Evolutionary conservation across 2,113 vertebrate genomes (phyloP), one percentile per base, ranked within the genome.

Genomic region (Scophthalmus maximus): DNA sequence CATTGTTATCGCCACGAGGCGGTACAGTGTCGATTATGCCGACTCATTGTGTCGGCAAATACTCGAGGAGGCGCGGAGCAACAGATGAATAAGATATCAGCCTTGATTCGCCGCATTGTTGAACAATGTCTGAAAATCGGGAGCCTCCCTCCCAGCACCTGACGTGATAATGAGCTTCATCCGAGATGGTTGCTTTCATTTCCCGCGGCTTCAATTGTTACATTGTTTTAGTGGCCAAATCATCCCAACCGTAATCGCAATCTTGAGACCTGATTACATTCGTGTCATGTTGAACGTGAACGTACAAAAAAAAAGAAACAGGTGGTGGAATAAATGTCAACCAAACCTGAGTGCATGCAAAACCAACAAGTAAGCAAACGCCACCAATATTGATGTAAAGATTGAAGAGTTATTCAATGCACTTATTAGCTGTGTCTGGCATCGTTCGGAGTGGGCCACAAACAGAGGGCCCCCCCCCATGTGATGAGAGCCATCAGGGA

Each of bases 11-110:
- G 29, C 36, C 68, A 85, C 74, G 77, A 78, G 81, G 81, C 82
- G 49, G 51, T 51, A 63, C 79, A 50, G 74, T 57, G 82, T 73
- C 85, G 84, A 92, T 88, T 87, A 86, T 73, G 79, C 71, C 72
- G 61, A 75, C 78, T 89, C 87, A 92, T 90, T 88, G 88, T 70
- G 18, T 10, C 76, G 51, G 81, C 60, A 80, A 76, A 84, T 76
- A 85, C 61, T 82, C 73, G 71, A 86, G 68, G 75, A 82, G 70
- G 81, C 72, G 36, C 57, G n/a, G 61, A 81, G 81, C 65, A 78
- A 70, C 62, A 73, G 88, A 87, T 85, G 78, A 88, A 82, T 75
- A 3, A 77, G 87, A 88, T 88, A 87, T 59, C 68, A 81, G 68
- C 73, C 82, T 67, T 64, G 57, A 77, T 81, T 81, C 46, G 40